Evolutionary conservation across 2,888 invertebrate genomes (phyloP).

Genomic region (Agrochola macilenta): DNA sequence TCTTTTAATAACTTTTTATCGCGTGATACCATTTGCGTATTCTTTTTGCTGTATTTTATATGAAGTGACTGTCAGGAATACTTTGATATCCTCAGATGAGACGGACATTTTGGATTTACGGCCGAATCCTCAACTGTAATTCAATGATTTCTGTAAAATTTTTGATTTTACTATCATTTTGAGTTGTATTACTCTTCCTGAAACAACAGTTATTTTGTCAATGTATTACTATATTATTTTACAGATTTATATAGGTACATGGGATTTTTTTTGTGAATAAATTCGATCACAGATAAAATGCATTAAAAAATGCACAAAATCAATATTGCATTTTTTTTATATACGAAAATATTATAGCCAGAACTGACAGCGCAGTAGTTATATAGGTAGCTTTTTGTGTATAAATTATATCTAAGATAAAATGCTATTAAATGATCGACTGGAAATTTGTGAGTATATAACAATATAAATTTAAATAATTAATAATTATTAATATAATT

Average conservation of each 20-base stretch:
- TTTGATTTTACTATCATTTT: neutral
- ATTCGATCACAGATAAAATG: neutral
- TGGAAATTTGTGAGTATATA: neutral
- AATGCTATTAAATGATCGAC: too few species aligned
- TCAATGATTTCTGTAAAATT: neutral
- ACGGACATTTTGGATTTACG: neutral
- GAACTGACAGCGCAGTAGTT: too few species aligned
- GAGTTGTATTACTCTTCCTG: neutral
- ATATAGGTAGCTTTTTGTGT: neutral
- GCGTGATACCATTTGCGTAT: slow-evolving; percentile 11
- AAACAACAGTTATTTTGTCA: neutral
- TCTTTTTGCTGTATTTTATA: neutral
- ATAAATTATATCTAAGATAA: too few species aligned
- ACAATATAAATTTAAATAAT: too few species aligned
- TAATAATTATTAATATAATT: too few species aligned
- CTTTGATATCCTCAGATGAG: neutral
- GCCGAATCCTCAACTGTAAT: neutral
- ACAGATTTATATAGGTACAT: neutral
- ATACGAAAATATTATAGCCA: too few species aligned
- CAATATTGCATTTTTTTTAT: too few species aligned
- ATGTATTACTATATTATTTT: neutral
- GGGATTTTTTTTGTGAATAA: neutral
- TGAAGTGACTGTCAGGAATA: neutral
- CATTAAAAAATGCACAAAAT: too few species aligned
- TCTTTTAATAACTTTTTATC: slow-evolving; percentile 16